Conservation (phyloP, 2,113 vertebrate species). For the Tragulus kanchil region DNA sequence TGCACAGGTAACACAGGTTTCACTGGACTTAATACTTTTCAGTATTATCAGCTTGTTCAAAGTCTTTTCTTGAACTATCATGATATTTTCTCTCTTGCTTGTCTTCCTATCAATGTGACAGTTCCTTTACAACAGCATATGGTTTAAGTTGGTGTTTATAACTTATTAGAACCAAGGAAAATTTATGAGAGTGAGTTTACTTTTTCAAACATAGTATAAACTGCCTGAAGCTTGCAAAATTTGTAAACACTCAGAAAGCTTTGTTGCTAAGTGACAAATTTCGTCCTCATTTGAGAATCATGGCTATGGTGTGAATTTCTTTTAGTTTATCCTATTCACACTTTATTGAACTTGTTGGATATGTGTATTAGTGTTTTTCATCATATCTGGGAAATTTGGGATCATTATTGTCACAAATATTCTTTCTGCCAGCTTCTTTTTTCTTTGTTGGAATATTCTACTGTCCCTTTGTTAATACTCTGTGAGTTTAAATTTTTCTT, state of each 20-base stretch:
- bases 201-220: background rate
- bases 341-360: background rate
- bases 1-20: background rate
- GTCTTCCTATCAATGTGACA: background rate
- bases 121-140: background rate
- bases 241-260: background rate
- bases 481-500: no score
- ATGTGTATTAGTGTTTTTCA: background rate
- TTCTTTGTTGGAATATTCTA: background rate
- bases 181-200: background rate
- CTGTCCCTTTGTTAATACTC: background rate
- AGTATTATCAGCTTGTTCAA: background rate
- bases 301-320: constrained; percentile 68
- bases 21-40: background rate
- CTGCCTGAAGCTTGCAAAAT: background rate
- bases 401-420: background rate
- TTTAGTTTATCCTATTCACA: background rate
- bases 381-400: background rate
- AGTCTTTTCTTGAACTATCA: background rate
- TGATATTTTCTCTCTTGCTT: background rate
- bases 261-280: background rate
- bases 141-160: background rate
- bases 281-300: constrained; percentile 51
- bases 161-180: background rate
- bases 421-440: background rate